Evolutionary conservation across 2,888 invertebrate genomes (phyloP), one percentile per base, ranked within the genome.

Genomic region (Eupithecia inturbata): DNA sequence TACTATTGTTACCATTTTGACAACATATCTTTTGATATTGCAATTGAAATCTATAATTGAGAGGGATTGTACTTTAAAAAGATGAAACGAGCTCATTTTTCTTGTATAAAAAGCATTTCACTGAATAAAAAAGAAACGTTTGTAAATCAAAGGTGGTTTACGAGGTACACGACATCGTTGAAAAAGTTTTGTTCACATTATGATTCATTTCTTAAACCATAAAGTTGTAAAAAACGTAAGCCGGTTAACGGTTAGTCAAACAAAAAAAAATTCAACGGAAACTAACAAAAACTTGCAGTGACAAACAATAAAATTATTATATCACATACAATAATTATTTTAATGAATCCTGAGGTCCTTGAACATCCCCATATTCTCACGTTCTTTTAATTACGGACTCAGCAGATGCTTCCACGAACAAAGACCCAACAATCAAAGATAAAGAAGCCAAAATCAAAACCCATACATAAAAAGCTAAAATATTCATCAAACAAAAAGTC

Each of bases 301-400:
- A 69, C 73, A 70, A 70, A 73, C 73, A 71, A 79, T 81, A 73
- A 76, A 70, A 75, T 79, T 77, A 81, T 80, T 78, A 80, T 83
- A 80, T 81, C 71, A 81, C 77, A 76, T 82, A 82, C 84, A 87
- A 87, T 82, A 74, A 77, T 77, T 74, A 76, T 71, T 73, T 75
- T 77, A 68, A 76, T 76, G 70, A 93, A 91, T 90, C 85, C 86
- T 83, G 82, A 87, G 84, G 82, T 88, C 78, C 75, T 73, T 63
- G 68, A 70, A 74, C 85, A 80, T 86, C 87, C 87, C 89, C 84
- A 82, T 84, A 86, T 94, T 94, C 94, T 93, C 94, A 94, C 94
- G 94, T 87, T 89, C 91, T 91, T 90, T 91, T 90, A 93, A 93
- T 94, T 93, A 90, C 88, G 82, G 49, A 88, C 83, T 87, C 84